These are phyloP conservation scores for Nymphalis io DNA, from an alignment of 1,140 invertebrate species.

Conservation along the genomic window DNA sequence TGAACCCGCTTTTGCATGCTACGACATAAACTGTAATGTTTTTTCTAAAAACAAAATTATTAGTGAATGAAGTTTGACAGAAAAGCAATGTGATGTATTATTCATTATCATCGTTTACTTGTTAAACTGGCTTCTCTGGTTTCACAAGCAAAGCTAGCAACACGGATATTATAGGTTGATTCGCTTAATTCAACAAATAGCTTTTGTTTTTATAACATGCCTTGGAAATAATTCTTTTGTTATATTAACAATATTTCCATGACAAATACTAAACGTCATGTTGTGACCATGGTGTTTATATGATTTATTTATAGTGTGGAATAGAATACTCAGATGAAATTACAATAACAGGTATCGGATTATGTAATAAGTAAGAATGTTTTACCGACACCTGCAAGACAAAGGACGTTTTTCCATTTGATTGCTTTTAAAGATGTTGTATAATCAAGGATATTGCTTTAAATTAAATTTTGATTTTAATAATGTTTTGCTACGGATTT, in stretches of 20 bases:
- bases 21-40: neutral
- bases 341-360: slow-evolving; percentile 17
- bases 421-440: too few species aligned
- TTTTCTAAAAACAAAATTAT: slow-evolving; percentile 3
- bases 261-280: neutral
- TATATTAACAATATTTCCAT: too few species aligned
- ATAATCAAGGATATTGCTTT: too few species aligned
- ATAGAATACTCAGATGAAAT: slow-evolving; percentile 14
- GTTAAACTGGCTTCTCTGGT: slow-evolving; percentile 24
- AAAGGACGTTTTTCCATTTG: too few species aligned
- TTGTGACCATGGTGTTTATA: neutral
- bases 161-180: slow-evolving; percentile 1
- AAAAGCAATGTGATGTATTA: slow-evolving; percentile 14
- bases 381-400: too few species aligned
- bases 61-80: neutral
- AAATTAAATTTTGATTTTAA: too few species aligned
- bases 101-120: slow-evolving; percentile 20
- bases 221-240: neutral
- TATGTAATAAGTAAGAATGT: neutral
- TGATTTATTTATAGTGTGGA: neutral
- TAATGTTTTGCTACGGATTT: too few species aligned
- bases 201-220: slow-evolving; percentile 5
- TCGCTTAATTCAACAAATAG: neutral
- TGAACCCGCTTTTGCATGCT: neutral
- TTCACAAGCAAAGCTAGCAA: slow-evolving; percentile 16